phyloP scores from a whole-genome alignment of 1,140 invertebrate species.

The Lasioglossum albipes region DNA sequence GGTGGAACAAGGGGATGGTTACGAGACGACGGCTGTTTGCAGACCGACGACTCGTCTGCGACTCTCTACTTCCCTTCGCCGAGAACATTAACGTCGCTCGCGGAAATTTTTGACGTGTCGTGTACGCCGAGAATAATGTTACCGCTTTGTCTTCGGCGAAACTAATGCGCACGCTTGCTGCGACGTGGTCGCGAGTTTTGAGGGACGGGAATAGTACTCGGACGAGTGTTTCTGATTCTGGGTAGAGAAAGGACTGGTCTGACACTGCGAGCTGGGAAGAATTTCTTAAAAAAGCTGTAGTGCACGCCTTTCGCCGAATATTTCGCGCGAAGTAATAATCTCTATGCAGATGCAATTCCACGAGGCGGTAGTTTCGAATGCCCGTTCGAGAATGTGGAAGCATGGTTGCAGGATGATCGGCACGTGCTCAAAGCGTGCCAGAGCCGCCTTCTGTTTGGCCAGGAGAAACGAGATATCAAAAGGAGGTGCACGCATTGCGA shows the following conservation, averaged over 20 bases:
- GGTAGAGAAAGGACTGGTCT: no score
- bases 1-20: slow-evolving; percentile 9
- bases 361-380: no score
- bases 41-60: slow-evolving; percentile 1
- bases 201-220: no score
- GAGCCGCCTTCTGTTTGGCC: slow-evolving; percentile 33
- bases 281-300: no score
- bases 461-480: slow-evolving; percentile 43
- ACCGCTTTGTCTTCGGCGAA: background rate
- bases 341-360: no score
- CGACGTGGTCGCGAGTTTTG: no score
- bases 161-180: background rate
- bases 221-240: no score
- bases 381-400: no score
- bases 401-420: background rate
- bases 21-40: slow-evolving; percentile 43
- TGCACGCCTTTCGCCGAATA: no score
- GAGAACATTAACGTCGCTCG: background rate
- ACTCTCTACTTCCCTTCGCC: background rate
- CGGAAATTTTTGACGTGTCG: background rate
- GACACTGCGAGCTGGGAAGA: no score
- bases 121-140: background rate
- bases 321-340: no score
- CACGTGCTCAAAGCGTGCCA: slow-evolving; percentile 31
- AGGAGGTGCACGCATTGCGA: slow-evolving; percentile 50